Conservation (phyloP, 2,888 invertebrate genomes). For the Brachyopa scutellaris region DNA sequence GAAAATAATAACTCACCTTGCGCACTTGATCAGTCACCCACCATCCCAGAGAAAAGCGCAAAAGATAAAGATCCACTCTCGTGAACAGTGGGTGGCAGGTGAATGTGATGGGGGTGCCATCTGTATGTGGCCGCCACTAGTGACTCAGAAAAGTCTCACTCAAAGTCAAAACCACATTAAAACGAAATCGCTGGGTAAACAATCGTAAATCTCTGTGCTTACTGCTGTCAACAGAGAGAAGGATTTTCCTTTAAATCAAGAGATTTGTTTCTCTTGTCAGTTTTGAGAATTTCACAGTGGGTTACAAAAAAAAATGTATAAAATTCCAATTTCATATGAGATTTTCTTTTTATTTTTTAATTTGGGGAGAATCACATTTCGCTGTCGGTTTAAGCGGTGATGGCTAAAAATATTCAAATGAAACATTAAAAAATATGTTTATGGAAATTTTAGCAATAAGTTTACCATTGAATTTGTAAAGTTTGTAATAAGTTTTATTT, state of each 20-base stretch:
- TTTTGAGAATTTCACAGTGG: constrained; percentile 46
- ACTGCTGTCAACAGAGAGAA: constrained; percentile 67
- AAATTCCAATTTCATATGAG: too few species aligned
- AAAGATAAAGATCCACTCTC: too few species aligned
- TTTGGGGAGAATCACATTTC: too few species aligned
- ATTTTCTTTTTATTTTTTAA: too few species aligned
- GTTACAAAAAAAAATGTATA: constrained; percentile 20
- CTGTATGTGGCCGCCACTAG: constrained; percentile 25
- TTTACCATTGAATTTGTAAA: too few species aligned
- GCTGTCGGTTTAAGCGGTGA: too few species aligned
- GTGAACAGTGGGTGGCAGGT: constrained; percentile 56
- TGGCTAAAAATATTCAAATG: too few species aligned
- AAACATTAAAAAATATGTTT: too few species aligned
- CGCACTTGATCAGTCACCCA: constrained; percentile 44
- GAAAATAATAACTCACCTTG: constrained; percentile 51
- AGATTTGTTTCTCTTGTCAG: constrained; percentile 70
- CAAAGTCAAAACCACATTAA: constrained; percentile 73
- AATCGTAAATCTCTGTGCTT: constrained; percentile 61
- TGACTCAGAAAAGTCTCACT: constrained; percentile 70
- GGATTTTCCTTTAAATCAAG: constrained; percentile 63
- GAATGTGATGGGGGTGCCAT: constrained; percentile 35
- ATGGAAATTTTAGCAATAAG: too few species aligned
- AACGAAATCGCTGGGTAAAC: constrained; percentile 67
- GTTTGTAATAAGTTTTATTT: too few species aligned
- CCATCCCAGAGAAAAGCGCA: constrained; percentile 8